Conservation (phyloP, 2,888 invertebrate genomes). For the Dryobotodes eremita region DNA sequence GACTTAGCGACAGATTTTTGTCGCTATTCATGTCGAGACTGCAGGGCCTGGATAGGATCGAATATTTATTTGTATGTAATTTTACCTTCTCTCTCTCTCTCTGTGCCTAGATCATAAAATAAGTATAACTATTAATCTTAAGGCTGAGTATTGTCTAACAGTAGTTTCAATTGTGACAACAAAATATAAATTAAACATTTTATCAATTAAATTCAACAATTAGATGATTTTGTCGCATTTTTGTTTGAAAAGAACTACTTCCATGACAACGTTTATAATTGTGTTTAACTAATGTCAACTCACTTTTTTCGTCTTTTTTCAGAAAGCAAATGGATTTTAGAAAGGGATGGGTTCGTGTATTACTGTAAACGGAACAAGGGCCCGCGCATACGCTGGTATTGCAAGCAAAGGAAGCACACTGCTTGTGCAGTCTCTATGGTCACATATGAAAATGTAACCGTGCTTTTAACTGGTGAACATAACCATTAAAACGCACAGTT, state of each 20-base stretch:
- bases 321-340: conserved; percentile 33
- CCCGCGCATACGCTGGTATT: conserved; percentile 51
- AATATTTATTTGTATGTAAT: neutral
- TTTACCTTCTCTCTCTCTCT: neutral
- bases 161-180: neutral
- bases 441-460: conserved; percentile 16
- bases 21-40: no score
- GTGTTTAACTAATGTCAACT: neutral
- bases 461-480: conserved; percentile 24
- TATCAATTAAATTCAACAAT: neutral
- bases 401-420: conserved; percentile 23
- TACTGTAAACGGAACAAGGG: conserved; percentile 36
- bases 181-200: neutral
- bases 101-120: neutral
- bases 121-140: neutral
- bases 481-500: conserved; percentile 30
- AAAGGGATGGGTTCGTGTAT: conserved; percentile 33
- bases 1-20: no score
- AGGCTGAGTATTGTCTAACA: conserved; percentile 5
- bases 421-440: conserved; percentile 32
- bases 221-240: neutral
- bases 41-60: neutral
- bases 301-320: conserved; percentile 2
- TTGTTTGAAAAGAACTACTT: neutral
- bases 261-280: no score